A percentile compares a stretch with the other conserved stretches of the same genome.
These are phyloP conservation scores for Myoxocephalus aenaeus DNA, from an alignment of 2,797 vertebrate species.

Conservation along the genomic window DNA sequence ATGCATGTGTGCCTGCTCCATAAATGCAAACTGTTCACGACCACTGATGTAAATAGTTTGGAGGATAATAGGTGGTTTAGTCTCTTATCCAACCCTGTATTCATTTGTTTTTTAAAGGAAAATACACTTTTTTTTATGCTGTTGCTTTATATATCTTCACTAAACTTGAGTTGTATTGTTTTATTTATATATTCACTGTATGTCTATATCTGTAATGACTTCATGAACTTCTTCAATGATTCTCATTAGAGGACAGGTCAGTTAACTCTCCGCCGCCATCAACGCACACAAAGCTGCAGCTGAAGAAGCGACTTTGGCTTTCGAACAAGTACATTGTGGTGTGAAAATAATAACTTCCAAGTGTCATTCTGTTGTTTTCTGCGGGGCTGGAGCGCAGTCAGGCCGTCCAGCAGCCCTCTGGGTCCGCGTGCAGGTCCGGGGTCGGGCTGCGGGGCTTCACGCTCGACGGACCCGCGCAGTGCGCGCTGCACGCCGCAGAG, in stretches of 20 bases:
- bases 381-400: neutral
- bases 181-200: too few species aligned
- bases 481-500: slow-evolving; percentile 30
- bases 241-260: too few species aligned
- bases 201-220: too few species aligned
- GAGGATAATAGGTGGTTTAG: too few species aligned
- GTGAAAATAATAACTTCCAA: neutral
- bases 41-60: too few species aligned
- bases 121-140: too few species aligned
- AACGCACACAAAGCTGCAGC: neutral
- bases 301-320: neutral
- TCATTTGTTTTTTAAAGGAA: neutral
- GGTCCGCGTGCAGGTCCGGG: slow-evolving; percentile 44
- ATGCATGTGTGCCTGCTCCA: too few species aligned
- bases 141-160: neutral
- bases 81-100: neutral
- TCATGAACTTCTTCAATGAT: too few species aligned
- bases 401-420: slow-evolving; percentile 27
- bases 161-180: too few species aligned
- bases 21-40: too few species aligned
- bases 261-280: too few species aligned
- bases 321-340: neutral
- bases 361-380: neutral
- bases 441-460: slow-evolving; percentile 26
- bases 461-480: slow-evolving; percentile 18